Evolutionary conservation across 2,113 vertebrate genomes (phyloP).

Genomic region (Sinocyclocheilus maitianheensis): DNA sequence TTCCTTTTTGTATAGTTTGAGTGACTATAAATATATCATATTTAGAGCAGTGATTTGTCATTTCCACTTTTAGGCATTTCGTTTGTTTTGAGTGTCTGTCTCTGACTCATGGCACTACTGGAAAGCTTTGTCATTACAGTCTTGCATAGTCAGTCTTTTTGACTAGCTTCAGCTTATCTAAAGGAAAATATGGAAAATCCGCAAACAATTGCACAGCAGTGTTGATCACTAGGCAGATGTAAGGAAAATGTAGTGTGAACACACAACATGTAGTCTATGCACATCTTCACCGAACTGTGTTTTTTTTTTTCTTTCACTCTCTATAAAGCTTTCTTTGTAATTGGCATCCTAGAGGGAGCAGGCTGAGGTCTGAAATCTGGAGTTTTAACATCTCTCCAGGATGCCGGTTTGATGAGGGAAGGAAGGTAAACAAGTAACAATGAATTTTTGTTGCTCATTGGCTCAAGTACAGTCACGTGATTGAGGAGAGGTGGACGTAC

Average conservation of each 20-base stretch:
- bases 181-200: too few species aligned
- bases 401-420: conserved; percentile 23
- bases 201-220: too few species aligned
- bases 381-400: conserved; percentile 22
- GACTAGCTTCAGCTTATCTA: too few species aligned
- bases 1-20: not conserved
- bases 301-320: not conserved
- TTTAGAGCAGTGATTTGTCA: not conserved
- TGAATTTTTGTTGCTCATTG: not conserved
- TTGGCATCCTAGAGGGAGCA: not conserved
- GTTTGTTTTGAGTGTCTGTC: too few species aligned
- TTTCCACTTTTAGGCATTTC: not conserved
- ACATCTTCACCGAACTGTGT: too few species aligned
- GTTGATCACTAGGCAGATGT: too few species aligned
- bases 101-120: too few species aligned
- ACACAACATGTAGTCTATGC: too few species aligned
- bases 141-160: too few species aligned
- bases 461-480: not conserved
- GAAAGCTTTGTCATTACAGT: too few species aligned
- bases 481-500: not conserved
- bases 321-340: conserved; percentile 15
- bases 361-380: conserved; percentile 20
- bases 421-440: conserved; percentile 43
- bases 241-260: too few species aligned
- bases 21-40: not conserved